Evolutionary conservation across 2,113 vertebrate species (phyloP), one percentile per base, ranked within the genome.

Genomic region (Irena cyanogastra): DNA sequence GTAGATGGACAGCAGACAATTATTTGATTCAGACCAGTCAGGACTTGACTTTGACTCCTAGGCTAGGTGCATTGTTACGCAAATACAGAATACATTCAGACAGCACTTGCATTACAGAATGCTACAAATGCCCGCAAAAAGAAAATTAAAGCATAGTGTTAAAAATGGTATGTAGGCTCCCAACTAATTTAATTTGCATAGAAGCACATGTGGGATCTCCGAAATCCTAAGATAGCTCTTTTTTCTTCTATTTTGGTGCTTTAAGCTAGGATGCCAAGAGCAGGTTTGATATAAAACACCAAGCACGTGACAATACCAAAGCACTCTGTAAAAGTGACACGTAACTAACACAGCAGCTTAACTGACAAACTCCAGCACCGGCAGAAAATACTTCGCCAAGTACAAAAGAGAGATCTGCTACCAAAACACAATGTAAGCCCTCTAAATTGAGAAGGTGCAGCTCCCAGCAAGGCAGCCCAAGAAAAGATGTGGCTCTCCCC

Each of bases 181-280:
- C n/a, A 21, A 13, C 10, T 54, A 35, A 59, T 4, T 72, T 44
- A 20, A 72, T 47, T 45, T 64, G 24, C 53, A 68, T 7, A 77
- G n/a, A 54, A 64, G 41, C 13, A 27, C 30, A 66, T 0, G 0
- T n/a, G 6, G 10, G 23, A 72, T 19, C 52, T 76, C 70, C 68
- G 42, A 84, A 90, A 75, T 18, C 65, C 44, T 27, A 54, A 30
- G 11, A 28, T 0, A 52, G 30, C 19, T 61, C 12, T 44, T 33
- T 65, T 56, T 27, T n/a, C 13, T 35, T 61, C 0, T 14, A 61
- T 56, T 47, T 84, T 50, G 30, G 27, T 52, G 37, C 49, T 80
- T 91, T n/a, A 79, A 64, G 26, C 8, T 37, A 64, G 9, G 49
- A 77, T 53, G 45, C 26, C 45, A 79, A 28, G n/a, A 47, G 30